These are phyloP conservation scores for Creontiades dilutus DNA, from an alignment of 2,888 invertebrate genomes.

Conservation along the genomic window DNA sequence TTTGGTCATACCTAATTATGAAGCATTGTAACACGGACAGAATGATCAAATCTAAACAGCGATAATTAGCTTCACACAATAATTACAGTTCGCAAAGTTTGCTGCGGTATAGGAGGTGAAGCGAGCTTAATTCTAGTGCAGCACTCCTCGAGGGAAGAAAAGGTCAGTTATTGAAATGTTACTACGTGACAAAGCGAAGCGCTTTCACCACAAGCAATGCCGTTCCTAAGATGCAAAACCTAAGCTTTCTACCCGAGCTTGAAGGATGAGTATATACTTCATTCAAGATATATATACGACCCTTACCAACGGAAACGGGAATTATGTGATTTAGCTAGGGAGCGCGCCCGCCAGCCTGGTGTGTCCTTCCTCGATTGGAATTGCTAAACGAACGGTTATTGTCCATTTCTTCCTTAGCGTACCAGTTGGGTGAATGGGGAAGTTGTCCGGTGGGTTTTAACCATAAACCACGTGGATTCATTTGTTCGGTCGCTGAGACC, in stretches of 20 bases:
- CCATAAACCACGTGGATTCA: slow-evolving; percentile 50
- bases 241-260: slow-evolving; percentile 54
- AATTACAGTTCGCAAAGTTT: no score
- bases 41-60: no score
- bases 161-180: slow-evolving; percentile 70
- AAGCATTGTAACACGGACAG: no score
- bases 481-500: neutral
- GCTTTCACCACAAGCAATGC: slow-evolving; percentile 60
- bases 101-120: no score
- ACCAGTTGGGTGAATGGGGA: slow-evolving; percentile 32
- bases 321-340: slow-evolving; percentile 49
- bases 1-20: no score
- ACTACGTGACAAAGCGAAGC: slow-evolving; percentile 63
- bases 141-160: slow-evolving; percentile 25
- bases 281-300: slow-evolving; percentile 42
- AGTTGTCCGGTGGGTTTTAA: neutral
- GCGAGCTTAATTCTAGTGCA: neutral
- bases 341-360: slow-evolving; percentile 29
- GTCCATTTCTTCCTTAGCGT: slow-evolving; percentile 38
- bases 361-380: slow-evolving; percentile 59
- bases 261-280: slow-evolving; percentile 62
- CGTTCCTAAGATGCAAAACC: slow-evolving; percentile 64
- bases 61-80: no score
- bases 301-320: slow-evolving; percentile 38
- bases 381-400: slow-evolving; percentile 61